Evolutionary conservation across 2,888 invertebrate genomes (phyloP).

Genomic region (Bembecia ichneumoniformis): DNA sequence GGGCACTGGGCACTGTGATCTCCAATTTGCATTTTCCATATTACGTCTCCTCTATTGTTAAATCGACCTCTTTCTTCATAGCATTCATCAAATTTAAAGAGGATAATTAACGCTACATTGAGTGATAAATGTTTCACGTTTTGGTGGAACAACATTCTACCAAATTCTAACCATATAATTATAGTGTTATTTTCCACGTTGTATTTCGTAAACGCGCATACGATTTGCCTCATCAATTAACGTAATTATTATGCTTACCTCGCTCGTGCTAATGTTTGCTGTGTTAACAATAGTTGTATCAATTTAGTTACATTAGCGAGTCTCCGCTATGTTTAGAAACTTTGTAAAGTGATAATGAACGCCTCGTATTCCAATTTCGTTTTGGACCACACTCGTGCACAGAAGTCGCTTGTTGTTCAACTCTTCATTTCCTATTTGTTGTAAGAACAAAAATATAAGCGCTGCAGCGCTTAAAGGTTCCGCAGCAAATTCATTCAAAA

Average conservation of each 20-base stretch:
- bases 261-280: neutral
- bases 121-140: too few species aligned
- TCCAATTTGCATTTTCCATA: too few species aligned
- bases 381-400: conserved; percentile 1
- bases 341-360: neutral
- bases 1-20: too few species aligned
- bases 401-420: neutral
- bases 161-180: neutral
- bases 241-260: neutral
- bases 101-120: too few species aligned
- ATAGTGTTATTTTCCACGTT: neutral
- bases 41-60: too few species aligned
- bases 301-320: conserved; percentile 46
- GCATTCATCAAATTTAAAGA: too few species aligned
- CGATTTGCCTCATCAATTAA: neutral
- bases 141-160: too few species aligned
- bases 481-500: too few species aligned
- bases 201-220: neutral
- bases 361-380: neutral
- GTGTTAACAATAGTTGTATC: conserved; percentile 32
- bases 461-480: too few species aligned
- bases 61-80: too few species aligned
- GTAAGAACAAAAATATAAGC: too few species aligned
- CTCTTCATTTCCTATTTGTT: too few species aligned
- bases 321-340: conserved; percentile 19